phyloP scores from a whole-genome alignment of 1,140 invertebrate species.

The Brachionus plicatilis region DNA sequence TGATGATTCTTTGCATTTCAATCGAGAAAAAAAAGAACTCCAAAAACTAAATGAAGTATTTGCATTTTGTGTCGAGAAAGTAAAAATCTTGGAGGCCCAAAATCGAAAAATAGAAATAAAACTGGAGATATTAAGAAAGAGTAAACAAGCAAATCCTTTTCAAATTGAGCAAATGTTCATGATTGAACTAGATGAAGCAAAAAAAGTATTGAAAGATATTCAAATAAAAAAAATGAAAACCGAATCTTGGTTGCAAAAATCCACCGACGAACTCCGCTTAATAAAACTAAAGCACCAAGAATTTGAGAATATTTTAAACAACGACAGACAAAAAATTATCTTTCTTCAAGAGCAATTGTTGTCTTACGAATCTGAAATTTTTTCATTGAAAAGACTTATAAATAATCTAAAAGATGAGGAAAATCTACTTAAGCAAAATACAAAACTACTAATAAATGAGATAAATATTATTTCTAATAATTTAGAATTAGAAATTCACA shows the following conservation, averaged over 20 bases:
- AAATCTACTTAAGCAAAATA: not conserved
- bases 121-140: constrained; percentile 53
- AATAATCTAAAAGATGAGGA: constrained; percentile 3
- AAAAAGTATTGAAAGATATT: constrained; percentile 6
- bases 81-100: constrained; percentile 59
- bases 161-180: constrained; percentile 24
- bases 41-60: constrained; percentile 58
- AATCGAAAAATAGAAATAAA: constrained; percentile 57
- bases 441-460: not conserved
- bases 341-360: not conserved
- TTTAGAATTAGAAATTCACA: not conserved
- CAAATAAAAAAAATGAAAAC: not conserved
- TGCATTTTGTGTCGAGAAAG: constrained; percentile 59
- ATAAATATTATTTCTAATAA: not conserved
- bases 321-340: not conserved
- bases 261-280: not conserved
- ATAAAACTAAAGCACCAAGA: not conserved
- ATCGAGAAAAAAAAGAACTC: constrained; percentile 57
- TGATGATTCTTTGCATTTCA: not conserved
- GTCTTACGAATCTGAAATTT: not conserved
- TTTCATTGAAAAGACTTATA: not conserved
- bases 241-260: not conserved
- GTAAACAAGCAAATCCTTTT: constrained; percentile 44
- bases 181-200: constrained; percentile 3
- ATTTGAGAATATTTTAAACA: not conserved